These are phyloP conservation scores for Prionailurus viverrinus DNA, from an alignment of 2,113 vertebrate species.

Conservation along the genomic window DNA sequence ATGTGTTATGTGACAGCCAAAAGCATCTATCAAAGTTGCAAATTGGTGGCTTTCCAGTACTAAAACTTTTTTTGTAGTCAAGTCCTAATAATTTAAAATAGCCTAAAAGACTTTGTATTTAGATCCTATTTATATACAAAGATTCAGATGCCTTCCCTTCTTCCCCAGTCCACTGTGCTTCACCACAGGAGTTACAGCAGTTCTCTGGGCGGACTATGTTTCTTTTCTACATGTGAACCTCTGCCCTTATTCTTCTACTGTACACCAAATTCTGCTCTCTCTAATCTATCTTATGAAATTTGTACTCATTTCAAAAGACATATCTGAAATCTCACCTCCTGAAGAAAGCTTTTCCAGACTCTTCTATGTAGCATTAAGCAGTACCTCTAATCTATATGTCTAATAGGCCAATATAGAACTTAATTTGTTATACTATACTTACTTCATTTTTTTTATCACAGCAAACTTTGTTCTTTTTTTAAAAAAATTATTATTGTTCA, in stretches of 20 bases:
- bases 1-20: neutral
- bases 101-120: neutral
- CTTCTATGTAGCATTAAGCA: neutral
- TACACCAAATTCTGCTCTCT: neutral
- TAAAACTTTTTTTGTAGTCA: neutral
- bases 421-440: neutral
- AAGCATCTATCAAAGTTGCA: neutral
- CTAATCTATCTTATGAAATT: neutral
- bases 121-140: neutral
- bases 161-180: neutral
- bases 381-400: neutral
- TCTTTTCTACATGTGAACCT: neutral
- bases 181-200: neutral
- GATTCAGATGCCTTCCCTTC: neutral
- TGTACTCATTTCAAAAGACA: neutral
- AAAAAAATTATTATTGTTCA: neutral
- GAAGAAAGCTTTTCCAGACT: neutral
- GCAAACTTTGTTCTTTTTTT: neutral
- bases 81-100: neutral
- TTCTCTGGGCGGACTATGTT: neutral
- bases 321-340: neutral
- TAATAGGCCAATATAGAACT: neutral
- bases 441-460: neutral
- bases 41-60: neutral
- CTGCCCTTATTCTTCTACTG: neutral